Conservation (phyloP, 2,797 vertebrate genomes). For the Sebastes taczanowskii region DNA sequence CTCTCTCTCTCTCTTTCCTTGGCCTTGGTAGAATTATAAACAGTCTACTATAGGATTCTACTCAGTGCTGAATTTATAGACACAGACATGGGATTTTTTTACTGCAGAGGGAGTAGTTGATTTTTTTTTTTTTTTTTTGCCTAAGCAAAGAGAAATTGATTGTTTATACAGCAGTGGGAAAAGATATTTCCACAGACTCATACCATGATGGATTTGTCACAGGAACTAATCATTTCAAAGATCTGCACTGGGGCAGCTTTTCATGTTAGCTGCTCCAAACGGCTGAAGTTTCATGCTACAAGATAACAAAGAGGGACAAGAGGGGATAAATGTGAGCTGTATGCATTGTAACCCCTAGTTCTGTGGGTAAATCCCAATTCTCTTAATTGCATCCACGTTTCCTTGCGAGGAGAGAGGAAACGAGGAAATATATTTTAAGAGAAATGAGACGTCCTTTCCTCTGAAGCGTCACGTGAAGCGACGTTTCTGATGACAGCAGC, state of each 20-base stretch:
- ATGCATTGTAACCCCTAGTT: neutral
- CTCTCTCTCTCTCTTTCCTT: neutral
- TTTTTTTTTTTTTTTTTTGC: neutral
- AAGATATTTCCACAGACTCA: neutral
- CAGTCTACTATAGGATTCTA: constrained; percentile 12
- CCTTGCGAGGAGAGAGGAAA: no score
- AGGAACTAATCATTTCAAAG: neutral
- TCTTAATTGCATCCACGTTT: no score
- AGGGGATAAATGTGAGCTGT: neutral
- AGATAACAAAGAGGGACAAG: neutral
- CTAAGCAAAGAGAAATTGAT: constrained; percentile 12
- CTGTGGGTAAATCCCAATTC: neutral
- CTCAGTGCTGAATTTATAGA: constrained; percentile 14
- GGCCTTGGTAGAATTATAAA: constrained; percentile 17
- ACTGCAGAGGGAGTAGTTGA: constrained; percentile 1
- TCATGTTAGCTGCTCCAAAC: neutral
- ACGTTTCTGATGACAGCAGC: no score
- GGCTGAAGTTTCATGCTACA: neutral
- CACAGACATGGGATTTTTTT: constrained; percentile 10
- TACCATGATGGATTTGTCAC: constrained; percentile 1
- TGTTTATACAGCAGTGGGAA: constrained; percentile 2
- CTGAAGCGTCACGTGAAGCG: no score
- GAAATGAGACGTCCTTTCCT: no score
- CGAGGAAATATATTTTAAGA: no score
- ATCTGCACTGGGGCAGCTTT: neutral